phyloP scores from a whole-genome alignment of 2,888 invertebrate species.

The Argyra leucocephala region DNA sequence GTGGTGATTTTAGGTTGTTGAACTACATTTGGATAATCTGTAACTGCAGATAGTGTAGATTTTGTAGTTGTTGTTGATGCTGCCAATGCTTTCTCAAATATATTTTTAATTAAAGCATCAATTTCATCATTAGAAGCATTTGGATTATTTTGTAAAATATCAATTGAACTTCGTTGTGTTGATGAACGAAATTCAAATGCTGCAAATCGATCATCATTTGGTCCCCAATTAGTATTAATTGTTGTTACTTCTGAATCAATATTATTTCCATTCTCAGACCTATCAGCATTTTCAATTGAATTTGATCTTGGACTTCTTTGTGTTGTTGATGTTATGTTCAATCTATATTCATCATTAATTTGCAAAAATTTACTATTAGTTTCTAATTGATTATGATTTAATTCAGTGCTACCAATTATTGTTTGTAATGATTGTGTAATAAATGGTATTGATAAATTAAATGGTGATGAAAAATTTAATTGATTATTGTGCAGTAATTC shows the following conservation, averaged over 20 bases:
- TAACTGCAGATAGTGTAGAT: constrained; percentile 10
- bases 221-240: neutral
- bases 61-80: neutral
- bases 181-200: constrained; percentile 27
- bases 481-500: constrained; percentile 15
- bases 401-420: neutral
- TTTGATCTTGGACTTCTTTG: neutral
- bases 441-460: neutral
- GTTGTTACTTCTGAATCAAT: neutral
- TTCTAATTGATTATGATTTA: no score
- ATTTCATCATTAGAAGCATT: constrained; percentile 4
- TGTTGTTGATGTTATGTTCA: constrained; percentile 10
- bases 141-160: neutral
- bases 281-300: neutral
- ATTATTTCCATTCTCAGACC: neutral
- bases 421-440: neutral
- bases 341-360: no score
- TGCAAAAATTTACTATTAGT: no score
- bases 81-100: neutral
- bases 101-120: neutral
- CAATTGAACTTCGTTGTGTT: constrained; percentile 14
- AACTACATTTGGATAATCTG: neutral
- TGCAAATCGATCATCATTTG: constrained; percentile 24
- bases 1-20: neutral
- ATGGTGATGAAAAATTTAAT: neutral